A percentile compares a stretch with the other conserved stretches of the same genome.
Evolutionary conservation across 2,113 vertebrate species (phyloP).

Genomic region (Sceloporus tristichus): DNA sequence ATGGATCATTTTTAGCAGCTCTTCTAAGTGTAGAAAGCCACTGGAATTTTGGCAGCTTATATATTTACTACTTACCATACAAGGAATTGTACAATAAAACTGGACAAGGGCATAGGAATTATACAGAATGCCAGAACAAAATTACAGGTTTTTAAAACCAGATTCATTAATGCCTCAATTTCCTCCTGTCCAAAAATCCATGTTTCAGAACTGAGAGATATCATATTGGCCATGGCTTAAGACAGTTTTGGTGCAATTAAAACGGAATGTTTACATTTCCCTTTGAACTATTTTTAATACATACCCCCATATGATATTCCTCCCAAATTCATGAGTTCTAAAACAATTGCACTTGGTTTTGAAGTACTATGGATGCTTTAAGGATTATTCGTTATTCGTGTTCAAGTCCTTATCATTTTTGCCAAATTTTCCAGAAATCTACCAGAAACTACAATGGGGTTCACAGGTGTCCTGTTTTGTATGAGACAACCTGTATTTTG

Average conservation of each 20-base stretch:
- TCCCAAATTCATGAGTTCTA: too few relatives aligned
- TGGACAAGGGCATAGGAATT: not conserved
- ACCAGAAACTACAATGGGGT: too few relatives aligned
- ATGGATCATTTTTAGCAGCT: constrained; percentile 69
- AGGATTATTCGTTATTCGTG: too few relatives aligned
- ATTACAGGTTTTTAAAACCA: not conserved
- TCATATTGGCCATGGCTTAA: not conserved
- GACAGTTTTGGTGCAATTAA: not conserved
- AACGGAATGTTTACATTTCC: not conserved
- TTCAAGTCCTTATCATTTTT: too few relatives aligned
- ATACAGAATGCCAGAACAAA: not conserved
- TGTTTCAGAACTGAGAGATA: not conserved
- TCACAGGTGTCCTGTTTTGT: too few relatives aligned
- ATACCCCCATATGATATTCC: too few relatives aligned
- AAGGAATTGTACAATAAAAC: not conserved
- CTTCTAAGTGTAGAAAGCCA: constrained; percentile 47
- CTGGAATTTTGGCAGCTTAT: not conserved
- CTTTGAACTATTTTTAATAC: too few relatives aligned
- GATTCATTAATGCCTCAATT: not conserved
- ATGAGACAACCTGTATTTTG: too few relatives aligned
- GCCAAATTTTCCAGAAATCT: too few relatives aligned
- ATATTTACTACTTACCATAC: not conserved
- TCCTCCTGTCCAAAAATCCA: not conserved
- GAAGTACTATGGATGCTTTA: too few relatives aligned
- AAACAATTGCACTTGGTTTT: too few relatives aligned